Base-by-base conservation (phyloP, 2,113 vertebrate genomes). In the Columba livia region DNA sequence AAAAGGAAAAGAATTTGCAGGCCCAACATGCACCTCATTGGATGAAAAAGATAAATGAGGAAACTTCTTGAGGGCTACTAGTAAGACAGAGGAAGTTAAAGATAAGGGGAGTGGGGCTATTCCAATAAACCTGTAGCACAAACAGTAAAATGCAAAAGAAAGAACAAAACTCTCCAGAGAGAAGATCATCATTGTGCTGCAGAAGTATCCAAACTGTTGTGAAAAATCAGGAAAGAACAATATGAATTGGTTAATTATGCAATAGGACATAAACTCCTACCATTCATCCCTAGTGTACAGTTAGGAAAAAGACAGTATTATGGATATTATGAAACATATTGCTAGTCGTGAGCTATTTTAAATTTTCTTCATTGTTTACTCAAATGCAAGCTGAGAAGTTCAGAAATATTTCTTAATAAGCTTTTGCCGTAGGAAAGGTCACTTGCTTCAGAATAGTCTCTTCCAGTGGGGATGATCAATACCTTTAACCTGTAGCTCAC, bases 231-330 rank as follows among this genome's bases (percentile, higher is more conserved):
- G 26, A 71, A 89, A 88, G 40, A 79, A 92, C 51, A 78, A 28
- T 32, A 86, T 79, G 78, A 90, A 94, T 95, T 92, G 62, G 81
- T 94, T 88, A 84, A 87, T 86, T 93, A 84, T 94, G 88, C 86
- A 96, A 94, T 61, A 90, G 83, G 44, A 85, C 86, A 88, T 74
- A 93, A 94, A 84, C 42, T 89, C 58, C 60, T 79, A 65, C 62
- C 32, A 89, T 96, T 97, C 88, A 95, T 96, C 96, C 96, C 93
- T 48, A 75, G 93, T 86, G 90, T 90, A 72, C 50, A 71, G 66
- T 93, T 95, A 92, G 50, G 79, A 84, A 78, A 96, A 96, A 64
- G 83, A 64, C 42, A 84, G 57, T 90, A 82, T 96, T 95, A 87
- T 83, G 31, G 65, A 89, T 88, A 84, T 92, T 93, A 81, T 44